These are phyloP conservation scores for Cryptus viduatorius DNA, from an alignment of 2,888 invertebrate species.

Conservation along the genomic window DNA sequence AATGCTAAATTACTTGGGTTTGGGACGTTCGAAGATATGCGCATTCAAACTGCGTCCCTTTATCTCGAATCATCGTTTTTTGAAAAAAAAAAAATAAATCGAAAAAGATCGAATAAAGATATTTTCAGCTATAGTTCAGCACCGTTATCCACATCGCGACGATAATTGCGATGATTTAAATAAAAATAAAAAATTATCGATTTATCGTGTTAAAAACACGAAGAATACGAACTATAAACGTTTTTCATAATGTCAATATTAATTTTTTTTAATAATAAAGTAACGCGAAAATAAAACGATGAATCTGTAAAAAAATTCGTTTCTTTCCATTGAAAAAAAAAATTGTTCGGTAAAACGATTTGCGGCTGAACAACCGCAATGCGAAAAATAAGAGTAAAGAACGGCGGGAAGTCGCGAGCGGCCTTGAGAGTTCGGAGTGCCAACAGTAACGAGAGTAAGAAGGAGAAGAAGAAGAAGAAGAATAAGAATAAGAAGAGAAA, in stretches of 20 bases:
- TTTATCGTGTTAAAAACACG: not conserved
- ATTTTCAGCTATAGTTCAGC: conserved; percentile 1
- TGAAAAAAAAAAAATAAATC: conserved; percentile 27
- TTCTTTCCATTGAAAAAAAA: too few species aligned
- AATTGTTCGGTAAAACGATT: not conserved
- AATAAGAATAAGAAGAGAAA: conserved; percentile 42
- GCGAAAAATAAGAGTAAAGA: not conserved
- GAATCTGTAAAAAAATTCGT: not conserved
- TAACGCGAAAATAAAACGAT: not conserved
- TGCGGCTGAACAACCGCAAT: not conserved
- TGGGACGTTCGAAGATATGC: conserved; percentile 73
- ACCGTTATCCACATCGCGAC: not conserved
- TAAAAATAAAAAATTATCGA: not conserved
- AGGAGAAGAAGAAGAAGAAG: conserved; percentile 24
- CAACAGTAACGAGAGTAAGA: conserved; percentile 1
- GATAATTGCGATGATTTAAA: not conserved
- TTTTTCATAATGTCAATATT: not conserved
- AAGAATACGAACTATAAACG: not conserved
- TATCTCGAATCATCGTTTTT: conserved; percentile 69
- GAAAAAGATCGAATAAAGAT: not conserved
- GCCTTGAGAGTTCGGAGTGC: conserved; percentile 46
- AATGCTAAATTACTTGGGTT: conserved; percentile 78
- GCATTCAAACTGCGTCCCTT: conserved; percentile 69
- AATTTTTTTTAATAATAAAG: not conserved
- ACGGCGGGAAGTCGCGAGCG: conserved; percentile 11